phyloP scores from a whole-genome alignment of 92 coral and sea anemone genomes.

The Porites rus region DNA sequence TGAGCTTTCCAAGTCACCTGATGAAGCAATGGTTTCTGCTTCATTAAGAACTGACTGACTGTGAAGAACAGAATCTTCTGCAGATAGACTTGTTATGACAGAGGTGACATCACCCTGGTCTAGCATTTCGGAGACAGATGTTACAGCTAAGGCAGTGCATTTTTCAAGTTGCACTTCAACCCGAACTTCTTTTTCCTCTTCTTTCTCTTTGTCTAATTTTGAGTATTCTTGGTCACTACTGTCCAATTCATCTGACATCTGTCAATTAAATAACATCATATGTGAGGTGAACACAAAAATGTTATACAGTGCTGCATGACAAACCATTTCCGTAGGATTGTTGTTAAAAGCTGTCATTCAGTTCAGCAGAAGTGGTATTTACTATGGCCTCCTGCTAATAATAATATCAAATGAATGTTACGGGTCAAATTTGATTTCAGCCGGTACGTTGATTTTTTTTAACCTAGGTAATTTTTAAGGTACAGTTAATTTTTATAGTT shows the following conservation, averaged over 20 bases:
- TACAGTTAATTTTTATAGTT: no score
- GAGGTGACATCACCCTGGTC: constrained; percentile 44
- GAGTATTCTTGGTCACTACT: constrained; percentile 20
- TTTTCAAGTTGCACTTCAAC: constrained; percentile 40
- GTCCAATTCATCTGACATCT: constrained; percentile 45
- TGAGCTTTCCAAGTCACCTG: constrained; percentile 76
- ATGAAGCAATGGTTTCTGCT: constrained; percentile 67
- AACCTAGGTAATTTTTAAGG: no score
- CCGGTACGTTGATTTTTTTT: no score
- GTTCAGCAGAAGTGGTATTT: no score
- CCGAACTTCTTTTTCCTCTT: constrained; percentile 6
- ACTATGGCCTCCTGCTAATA: no score
- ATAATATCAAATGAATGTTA: no score
- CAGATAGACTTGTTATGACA: constrained; percentile 19
- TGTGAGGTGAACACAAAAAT: background rate
- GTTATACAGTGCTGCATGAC: background rate
- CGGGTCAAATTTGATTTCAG: no score
- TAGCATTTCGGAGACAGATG: constrained; percentile 49
- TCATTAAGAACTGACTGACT: constrained; percentile 69
- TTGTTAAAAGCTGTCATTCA: no score
- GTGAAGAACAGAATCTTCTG: constrained; percentile 41
- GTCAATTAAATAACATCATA: background rate
- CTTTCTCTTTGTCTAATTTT: background rate
- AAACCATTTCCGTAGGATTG: no score
- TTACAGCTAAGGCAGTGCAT: constrained; percentile 10